Conservation (phyloP, 2,113 vertebrate species). For the Scopus umbretta region DNA sequence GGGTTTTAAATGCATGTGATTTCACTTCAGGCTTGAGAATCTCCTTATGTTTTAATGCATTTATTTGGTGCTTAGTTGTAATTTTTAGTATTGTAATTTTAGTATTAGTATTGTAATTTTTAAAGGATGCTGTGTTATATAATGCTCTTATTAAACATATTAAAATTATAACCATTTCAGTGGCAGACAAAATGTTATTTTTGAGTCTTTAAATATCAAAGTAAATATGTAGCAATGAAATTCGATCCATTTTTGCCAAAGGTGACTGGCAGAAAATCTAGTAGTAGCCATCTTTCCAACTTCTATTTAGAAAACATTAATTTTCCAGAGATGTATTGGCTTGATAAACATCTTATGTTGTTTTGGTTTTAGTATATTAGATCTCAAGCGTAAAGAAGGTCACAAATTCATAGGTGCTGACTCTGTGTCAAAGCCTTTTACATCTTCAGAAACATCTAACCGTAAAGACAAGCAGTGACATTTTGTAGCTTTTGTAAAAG, state of each 20-base stretch:
- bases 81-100: background rate
- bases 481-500: background rate
- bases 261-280: background rate
- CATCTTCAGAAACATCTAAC: background rate
- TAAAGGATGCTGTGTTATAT: background rate
- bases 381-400: background rate
- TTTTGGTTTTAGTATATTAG: background rate
- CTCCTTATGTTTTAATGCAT: background rate
- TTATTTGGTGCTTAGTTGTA: background rate
- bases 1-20: background rate
- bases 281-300: background rate
- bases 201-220: background rate
- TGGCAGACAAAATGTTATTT: background rate
- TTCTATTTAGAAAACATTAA: background rate
- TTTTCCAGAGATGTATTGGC: background rate
- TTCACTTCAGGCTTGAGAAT: background rate
- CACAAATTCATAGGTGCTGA: background rate
- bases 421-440: background rate
- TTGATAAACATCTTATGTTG: background rate
- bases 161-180: background rate
- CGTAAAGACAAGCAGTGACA: background rate
- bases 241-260: background rate
- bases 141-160: background rate
- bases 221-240: background rate
- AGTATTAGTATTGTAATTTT: background rate